These are phyloP conservation scores for Ptiloglossa arizonensis DNA, from an alignment of 1,140 invertebrate genomes.

Conservation along the genomic window DNA sequence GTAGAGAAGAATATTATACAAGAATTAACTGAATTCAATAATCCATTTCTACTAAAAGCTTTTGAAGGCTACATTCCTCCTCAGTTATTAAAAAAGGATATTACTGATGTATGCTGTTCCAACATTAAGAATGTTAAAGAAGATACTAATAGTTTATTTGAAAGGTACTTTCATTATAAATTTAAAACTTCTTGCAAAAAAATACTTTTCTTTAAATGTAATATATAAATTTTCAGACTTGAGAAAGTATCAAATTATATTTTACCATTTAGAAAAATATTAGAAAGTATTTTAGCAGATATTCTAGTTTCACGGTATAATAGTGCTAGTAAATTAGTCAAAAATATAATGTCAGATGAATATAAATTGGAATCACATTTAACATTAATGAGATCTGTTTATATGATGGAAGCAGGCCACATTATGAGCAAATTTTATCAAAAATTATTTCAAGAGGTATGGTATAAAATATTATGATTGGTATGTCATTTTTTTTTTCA, in stretches of 20 bases:
- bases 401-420: constrained; percentile 85
- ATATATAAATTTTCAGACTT: constrained; percentile 63
- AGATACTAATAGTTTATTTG: constrained; percentile 34
- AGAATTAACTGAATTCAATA: constrained; percentile 73
- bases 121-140: background rate
- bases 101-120: constrained; percentile 54
- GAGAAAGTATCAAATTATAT: constrained; percentile 68
- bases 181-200: background rate
- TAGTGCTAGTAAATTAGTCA: constrained; percentile 81
- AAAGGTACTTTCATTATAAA: constrained; percentile 38
- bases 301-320: constrained; percentile 80
- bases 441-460: constrained; percentile 83
- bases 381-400: constrained; percentile 82
- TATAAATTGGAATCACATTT: constrained; percentile 82
- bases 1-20: constrained; percentile 69
- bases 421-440: constrained; percentile 85
- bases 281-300: constrained; percentile 76
- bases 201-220: constrained; percentile 5
- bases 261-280: constrained; percentile 76
- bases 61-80: constrained; percentile 73
- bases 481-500: background rate
- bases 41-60: constrained; percentile 79
- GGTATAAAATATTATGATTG: constrained; percentile 13
- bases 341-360: constrained; percentile 81
- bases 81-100: constrained; percentile 57